Percentiles rank a stretch among this genome's conserved stretches.
Evolutionary conservation across 2,888 invertebrate species (phyloP).

Genomic region (Eueremaeus valkanovi): DNA sequence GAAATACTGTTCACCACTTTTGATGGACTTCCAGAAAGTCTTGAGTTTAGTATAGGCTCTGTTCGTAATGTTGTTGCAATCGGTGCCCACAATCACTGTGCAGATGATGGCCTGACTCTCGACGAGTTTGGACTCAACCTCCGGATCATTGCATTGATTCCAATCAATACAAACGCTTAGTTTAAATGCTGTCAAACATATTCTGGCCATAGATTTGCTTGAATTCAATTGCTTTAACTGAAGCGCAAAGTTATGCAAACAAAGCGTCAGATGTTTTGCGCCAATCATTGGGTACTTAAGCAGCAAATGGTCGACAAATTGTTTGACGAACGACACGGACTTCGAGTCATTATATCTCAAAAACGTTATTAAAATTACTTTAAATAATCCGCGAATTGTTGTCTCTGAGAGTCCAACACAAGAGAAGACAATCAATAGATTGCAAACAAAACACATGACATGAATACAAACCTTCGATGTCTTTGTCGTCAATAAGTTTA

Average conservation of each 20-base stretch:
- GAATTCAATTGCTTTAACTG: constrained; percentile 2
- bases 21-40: constrained; percentile 13
- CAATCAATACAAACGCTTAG: constrained; percentile 9
- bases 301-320: constrained; percentile 7
- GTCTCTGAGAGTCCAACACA: constrained; percentile 11
- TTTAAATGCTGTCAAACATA: constrained; percentile 11
- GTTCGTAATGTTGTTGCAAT: neutral
- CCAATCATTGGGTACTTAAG: neutral
- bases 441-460: neutral
- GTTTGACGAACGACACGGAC: constrained; percentile 15
- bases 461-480: constrained; percentile 27
- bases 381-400: constrained; percentile 32
- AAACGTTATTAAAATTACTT: neutral
- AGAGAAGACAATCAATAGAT: neutral
- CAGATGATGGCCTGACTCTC: constrained; percentile 20
- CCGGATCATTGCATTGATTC: constrained; percentile 3
- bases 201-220: neutral
- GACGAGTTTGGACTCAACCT: neutral
- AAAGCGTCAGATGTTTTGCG: neutral
- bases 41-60: constrained; percentile 15
- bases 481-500: constrained; percentile 15
- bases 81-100: neutral
- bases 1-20: constrained; percentile 15
- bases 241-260: neutral
- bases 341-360: constrained; percentile 23